phyloP scores from a whole-genome alignment of 1,140 invertebrate species.

The Batillaria attramentaria region DNA sequence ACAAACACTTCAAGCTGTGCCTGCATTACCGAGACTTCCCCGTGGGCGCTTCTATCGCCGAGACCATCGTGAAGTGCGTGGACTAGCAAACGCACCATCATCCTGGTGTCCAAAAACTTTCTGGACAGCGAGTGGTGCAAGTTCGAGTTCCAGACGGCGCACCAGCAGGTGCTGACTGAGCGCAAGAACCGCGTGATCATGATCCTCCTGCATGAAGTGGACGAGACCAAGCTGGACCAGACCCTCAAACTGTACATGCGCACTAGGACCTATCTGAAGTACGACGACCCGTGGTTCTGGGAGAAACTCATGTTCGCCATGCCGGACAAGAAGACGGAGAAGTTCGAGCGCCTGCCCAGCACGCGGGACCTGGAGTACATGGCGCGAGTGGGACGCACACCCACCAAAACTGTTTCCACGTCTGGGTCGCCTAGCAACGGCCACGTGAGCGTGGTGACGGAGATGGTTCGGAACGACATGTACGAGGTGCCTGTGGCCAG shows the following conservation, averaged over 20 bases:
- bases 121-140: slow-evolving; percentile 56
- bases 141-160: slow-evolving; percentile 58
- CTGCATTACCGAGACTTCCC: slow-evolving; percentile 58
- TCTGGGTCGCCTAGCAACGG: background rate
- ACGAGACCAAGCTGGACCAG: slow-evolving; percentile 46
- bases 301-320: slow-evolving; percentile 92
- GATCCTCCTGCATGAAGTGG: slow-evolving; percentile 52
- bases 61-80: slow-evolving; percentile 51
- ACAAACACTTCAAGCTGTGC: slow-evolving; percentile 55
- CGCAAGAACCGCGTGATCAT: slow-evolving; percentile 48
- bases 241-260: slow-evolving; percentile 66
- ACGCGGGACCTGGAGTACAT: slow-evolving; percentile 37
- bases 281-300: slow-evolving; percentile 87
- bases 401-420: background rate
- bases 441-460: slow-evolving; percentile 6
- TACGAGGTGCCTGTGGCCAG: slow-evolving; percentile 45
- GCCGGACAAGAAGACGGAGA: slow-evolving; percentile 72
- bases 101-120: slow-evolving; percentile 54
- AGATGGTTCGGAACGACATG: slow-evolving; percentile 31
- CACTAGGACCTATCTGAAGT: slow-evolving; percentile 78
- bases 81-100: slow-evolving; percentile 54
- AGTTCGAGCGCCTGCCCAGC: slow-evolving; percentile 33
- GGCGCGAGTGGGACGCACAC: background rate
- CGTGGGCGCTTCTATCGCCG: slow-evolving; percentile 53
- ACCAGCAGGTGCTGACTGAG: slow-evolving; percentile 52